A percentile compares a stretch with the other conserved stretches of the same genome.
These are phyloP conservation scores for Caenorhabditis sulstoni DNA, from an alignment of 2,888 invertebrate species.

Conservation along the genomic window DNA sequence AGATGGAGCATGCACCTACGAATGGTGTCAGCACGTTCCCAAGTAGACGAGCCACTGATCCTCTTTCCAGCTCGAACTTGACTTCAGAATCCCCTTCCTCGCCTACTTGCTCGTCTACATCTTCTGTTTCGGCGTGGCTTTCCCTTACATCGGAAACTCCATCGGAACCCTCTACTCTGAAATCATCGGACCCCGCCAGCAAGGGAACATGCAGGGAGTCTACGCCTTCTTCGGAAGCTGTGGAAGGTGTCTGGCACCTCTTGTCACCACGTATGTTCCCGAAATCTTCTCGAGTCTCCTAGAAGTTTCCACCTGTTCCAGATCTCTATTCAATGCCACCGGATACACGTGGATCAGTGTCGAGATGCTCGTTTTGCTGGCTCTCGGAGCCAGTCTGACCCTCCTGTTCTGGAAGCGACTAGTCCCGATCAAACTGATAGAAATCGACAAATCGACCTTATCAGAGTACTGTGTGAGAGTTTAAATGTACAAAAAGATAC, in stretches of 20 bases:
- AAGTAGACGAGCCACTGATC: slow-evolving; percentile 14
- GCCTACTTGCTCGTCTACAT: slow-evolving; percentile 56
- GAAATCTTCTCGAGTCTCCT: too few relatives aligned
- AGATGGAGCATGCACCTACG: slow-evolving; percentile 60
- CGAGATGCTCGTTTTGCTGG: not conserved
- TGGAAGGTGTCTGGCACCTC: not conserved
- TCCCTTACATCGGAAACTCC: too few relatives aligned
- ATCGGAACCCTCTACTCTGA: not conserved
- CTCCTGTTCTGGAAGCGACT: slow-evolving; percentile 5
- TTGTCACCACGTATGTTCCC: not conserved
- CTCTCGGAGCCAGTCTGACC: not conserved
- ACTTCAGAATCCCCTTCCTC: slow-evolving; percentile 49
- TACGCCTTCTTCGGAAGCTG: not conserved
- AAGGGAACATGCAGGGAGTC: not conserved
- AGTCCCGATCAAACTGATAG: not conserved
- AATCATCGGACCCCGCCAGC: not conserved
- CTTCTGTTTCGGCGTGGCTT: not conserved
- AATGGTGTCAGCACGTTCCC: slow-evolving; percentile 59
- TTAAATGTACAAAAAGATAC: too few relatives aligned
- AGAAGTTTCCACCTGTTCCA: not conserved
- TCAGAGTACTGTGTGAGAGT: too few relatives aligned
- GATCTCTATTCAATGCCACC: slow-evolving; percentile 7
- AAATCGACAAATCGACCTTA: not conserved
- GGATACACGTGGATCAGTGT: slow-evolving; percentile 24
- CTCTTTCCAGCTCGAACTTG: slow-evolving; percentile 27